phyloP scores from a whole-genome alignment of 2,888 invertebrate genomes.

The Lithophane leautieri region DNA sequence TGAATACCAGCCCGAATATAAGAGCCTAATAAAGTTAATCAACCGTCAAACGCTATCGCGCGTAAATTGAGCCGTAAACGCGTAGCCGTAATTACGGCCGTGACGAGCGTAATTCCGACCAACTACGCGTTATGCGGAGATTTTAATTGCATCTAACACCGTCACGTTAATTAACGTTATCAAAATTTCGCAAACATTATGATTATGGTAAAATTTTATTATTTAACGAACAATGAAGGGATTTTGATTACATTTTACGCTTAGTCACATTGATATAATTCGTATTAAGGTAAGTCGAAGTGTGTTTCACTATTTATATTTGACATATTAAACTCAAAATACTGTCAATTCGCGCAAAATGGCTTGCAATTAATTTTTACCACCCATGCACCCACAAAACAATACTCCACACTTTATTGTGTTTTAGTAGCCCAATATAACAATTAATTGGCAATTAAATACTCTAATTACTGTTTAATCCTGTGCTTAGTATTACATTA shows the following conservation, averaged over 20 bases:
- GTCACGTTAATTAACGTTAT: conserved; percentile 72
- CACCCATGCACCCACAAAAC: not conserved
- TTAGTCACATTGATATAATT: conserved; percentile 11
- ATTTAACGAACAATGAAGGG: conserved; percentile 46
- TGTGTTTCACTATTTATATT: conserved; percentile 1
- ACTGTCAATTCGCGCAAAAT: not conserved
- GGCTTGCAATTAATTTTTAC: not conserved
- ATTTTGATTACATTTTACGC: conserved; percentile 34
- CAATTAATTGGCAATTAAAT: conserved; percentile 38
- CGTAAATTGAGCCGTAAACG: conserved; percentile 51
- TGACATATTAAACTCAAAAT: not conserved
- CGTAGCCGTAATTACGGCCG: conserved; percentile 73
- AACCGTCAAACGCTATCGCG: conserved; percentile 56
- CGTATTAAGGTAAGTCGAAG: not conserved
- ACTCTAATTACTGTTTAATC: conserved; percentile 34
- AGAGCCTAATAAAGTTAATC: conserved; percentile 53
- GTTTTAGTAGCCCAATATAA: not conserved
- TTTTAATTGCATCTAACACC: conserved; percentile 77
- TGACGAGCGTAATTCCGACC: conserved; percentile 77
- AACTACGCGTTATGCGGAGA: conserved; percentile 73
- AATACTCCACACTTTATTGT: not conserved
- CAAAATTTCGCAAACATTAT: conserved; percentile 68
- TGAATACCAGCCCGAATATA: conserved; percentile 25
- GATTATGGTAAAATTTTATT: conserved; percentile 49
- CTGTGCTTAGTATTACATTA: conserved; percentile 33